Conservation (phyloP, 2,888 invertebrate genomes). For the Macrosiphum euphorbiae region DNA sequence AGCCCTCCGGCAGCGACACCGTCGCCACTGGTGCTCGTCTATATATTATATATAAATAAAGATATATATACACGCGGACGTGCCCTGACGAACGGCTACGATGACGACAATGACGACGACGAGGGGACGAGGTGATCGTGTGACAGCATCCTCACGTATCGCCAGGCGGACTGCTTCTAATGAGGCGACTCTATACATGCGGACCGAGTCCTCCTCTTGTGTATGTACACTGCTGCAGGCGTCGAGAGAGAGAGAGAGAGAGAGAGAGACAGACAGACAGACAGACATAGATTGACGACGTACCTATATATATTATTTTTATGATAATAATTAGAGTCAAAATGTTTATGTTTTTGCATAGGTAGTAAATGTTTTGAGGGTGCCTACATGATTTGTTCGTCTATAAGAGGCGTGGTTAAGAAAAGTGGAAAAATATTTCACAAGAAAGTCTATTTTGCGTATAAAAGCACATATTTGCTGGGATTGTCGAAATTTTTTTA, state of each 20-base stretch:
- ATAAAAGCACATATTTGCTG: neutral
- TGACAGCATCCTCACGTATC: slow-evolving; percentile 32
- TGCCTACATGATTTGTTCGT: neutral
- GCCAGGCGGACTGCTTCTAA: neutral
- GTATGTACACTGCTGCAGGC: neutral
- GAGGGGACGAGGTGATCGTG: slow-evolving; percentile 15
- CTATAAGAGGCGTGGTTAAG: neutral
- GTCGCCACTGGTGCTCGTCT: neutral
- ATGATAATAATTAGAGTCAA: neutral
- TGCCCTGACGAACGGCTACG: slow-evolving; percentile 16
- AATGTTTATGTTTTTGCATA: neutral
- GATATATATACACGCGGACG: neutral
- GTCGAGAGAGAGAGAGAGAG: neutral
- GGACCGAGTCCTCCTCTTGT: neutral
- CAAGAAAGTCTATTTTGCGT: neutral
- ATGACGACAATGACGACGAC: neutral
- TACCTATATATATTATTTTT: neutral
- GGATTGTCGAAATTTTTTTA: neutral
- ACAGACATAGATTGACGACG: neutral
- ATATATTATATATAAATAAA: neutral
- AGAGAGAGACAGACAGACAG: neutral
- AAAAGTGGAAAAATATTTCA: neutral
- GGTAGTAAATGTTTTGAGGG: neutral
- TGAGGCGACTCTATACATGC: neutral
- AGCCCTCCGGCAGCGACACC: slow-evolving; percentile 47